phyloP scores from a whole-genome alignment of 1,140 invertebrate genomes.

The Semibalanus balanoides region DNA sequence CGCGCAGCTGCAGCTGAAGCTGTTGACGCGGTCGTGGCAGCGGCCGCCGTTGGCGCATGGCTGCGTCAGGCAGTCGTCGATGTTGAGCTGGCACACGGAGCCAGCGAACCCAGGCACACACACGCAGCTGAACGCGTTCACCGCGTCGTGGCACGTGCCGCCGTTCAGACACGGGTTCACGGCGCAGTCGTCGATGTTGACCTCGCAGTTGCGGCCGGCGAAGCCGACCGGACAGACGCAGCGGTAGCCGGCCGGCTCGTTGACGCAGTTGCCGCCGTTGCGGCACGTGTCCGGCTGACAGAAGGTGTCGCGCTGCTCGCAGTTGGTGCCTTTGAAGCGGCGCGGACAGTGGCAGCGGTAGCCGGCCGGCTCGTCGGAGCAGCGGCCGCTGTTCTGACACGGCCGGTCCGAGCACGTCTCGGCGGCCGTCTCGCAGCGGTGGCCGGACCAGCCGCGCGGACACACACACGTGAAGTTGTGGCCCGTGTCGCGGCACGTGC shows the following conservation, averaged over 20 bases:
- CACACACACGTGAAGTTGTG: conserved; percentile 61
- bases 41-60: conserved; percentile 79
- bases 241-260: conserved; percentile 44
- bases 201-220: conserved; percentile 57
- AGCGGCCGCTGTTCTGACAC: conserved; percentile 65
- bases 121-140: conserved; percentile 65
- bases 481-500: conserved; percentile 69
- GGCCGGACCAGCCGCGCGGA: conserved; percentile 60
- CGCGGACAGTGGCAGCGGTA: conserved; percentile 60
- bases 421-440: conserved; percentile 57
- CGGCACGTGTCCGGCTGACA: conserved; percentile 46
- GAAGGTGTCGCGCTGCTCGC: conserved; percentile 62
- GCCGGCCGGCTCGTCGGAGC: conserved; percentile 48
- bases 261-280: conserved; percentile 49
- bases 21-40: conserved; percentile 57
- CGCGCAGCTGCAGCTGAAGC: conserved; percentile 60
- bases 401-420: conserved; percentile 63
- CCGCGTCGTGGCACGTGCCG: conserved; percentile 71
- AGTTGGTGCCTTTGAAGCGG: conserved; percentile 61
- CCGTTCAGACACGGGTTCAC: conserved; percentile 72
- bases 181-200: conserved; percentile 70
- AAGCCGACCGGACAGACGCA: conserved; percentile 66
- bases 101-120: conserved; percentile 80
- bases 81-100: conserved; percentile 58
- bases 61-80: conserved; percentile 67